Evolutionary conservation across 2,888 invertebrate species (phyloP), one percentile per base, ranked within the genome.

Genomic region (Tipula vernalis): DNA sequence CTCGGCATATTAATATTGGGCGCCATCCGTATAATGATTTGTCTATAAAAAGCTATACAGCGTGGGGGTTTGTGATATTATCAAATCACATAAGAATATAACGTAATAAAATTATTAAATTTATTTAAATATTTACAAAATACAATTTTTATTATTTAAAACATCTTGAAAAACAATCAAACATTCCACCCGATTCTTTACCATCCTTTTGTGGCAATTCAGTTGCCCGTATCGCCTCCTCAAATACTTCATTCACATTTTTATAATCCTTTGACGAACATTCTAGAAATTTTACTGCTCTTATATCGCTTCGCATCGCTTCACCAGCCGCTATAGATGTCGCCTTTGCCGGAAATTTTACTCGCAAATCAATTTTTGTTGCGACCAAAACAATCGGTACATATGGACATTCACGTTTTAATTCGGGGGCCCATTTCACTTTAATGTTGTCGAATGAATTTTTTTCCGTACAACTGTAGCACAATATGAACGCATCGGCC

Each of bases 401-500:
- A 13, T 12, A 39, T 10, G 83, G 18, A 5, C 42, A 71, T 28
- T 42, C 86, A 1, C n/a, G 15, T 57, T 87, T 51, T 18, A 87
- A 83, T 85, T 87, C 87, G 57, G 87, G 86, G 5, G 86, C 57
- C 87, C 87, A 87, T 85, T 87, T 87, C 13, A 6, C 28, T 47
- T 36, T 12, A 4, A 87, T 87, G 15, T 87, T 87, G 5, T 85
- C 83, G 51, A 87, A 87, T 0, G 87, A 87, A 28, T 83, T 36
- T 47, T 18, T 84, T 83, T 87, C 86, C 8, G 86, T 86, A 83
- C 87, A 44, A n/a, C 83, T 41, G 36, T 87, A 87, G 36, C 87
- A 87, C 1, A 87, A 28, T n/a, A 87, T 87, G n/a, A 87, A 87
- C 5, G 47, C 41, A 12, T 87, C 83, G n/a, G 87, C 87, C 87